phyloP scores from a whole-genome alignment of 2,113 vertebrate genomes.

The Clupea harengus region DNA sequence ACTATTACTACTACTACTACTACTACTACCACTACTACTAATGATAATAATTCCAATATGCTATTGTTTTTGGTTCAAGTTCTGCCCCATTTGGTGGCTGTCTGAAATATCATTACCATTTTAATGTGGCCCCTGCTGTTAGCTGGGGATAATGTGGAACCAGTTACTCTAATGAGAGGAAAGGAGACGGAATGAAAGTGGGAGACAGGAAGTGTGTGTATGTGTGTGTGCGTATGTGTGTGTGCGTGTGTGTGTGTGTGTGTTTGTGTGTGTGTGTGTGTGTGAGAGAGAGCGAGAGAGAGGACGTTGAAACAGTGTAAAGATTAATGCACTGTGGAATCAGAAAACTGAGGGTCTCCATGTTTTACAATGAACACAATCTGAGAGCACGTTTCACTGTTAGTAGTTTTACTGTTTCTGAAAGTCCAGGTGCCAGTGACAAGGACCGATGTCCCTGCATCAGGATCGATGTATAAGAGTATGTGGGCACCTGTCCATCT shows the following conservation, averaged over 20 bases:
- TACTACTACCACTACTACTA: neutral
- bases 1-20: neutral
- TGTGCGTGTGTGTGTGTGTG: neutral
- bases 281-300: neutral
- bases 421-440: neutral
- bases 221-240: neutral
- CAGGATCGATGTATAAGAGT: neutral
- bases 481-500: neutral
- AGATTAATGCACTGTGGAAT: neutral
- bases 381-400: neutral
- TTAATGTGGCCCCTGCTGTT: conserved; percentile 39
- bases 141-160: conserved; percentile 34
- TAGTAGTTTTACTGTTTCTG: neutral
- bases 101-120: conserved; percentile 35
- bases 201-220: neutral
- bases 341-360: neutral
- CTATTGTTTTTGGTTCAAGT: conserved; percentile 3
- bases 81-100: conserved; percentile 12
- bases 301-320: neutral
- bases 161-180: conserved; percentile 46
- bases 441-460: neutral
- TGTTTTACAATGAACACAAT: neutral
- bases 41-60: neutral
- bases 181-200: conserved; percentile 24
- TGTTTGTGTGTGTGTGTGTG: neutral